Evolutionary conservation across 2,113 vertebrate species (phyloP), one percentile per base, ranked within the genome.

Genomic region (Saccopteryx bilineata): DNA sequence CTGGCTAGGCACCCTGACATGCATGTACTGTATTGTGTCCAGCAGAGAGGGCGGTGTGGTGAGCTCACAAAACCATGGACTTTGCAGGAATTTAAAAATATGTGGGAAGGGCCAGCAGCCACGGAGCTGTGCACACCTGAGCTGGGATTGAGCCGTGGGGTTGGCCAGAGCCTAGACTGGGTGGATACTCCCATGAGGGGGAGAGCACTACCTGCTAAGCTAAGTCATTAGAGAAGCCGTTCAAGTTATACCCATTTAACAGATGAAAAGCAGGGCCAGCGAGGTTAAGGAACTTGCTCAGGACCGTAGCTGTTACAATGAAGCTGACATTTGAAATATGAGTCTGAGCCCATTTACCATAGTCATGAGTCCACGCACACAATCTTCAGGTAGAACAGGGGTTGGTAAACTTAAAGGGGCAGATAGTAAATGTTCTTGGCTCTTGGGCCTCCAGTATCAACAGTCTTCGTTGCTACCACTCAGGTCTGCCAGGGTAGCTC

Each of bases 11-110:
- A 26, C 74, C 74, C 48, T 60, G 0, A 23, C 24, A 5, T 33
- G 24, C 48, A 10, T 0, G 78, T 21, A 17, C 26, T 8, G 0
- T 54, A 33, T 15, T 1, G 3, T 21, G 24, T 13, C 56, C 50
- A 39, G 60, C 46, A 60, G 61, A 46, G 50, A 21, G 48, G 1
- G 52, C 0, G 0, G 28, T 5, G 1, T 15, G 19, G 52, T 28
- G 3, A 4, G 10, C 9, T 33, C 52, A 28, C 11, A 11, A 1
- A 0, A n/a, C 65, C 0, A 0, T 50, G 63, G 65, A 39, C 75
- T 14, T 13, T n/a, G 58, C n/a, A 23, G 24, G 72, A 18, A 18
- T 50, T 48, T 12, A 24, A 60, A 39, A 75, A 3, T 10, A 0
- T 5, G 1, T 12, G 2, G 33, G 50, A 54, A 9, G 56, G 75